Evolutionary conservation across 2,888 invertebrate species (phyloP).

Genomic region (Drosophila phalerata): DNA sequence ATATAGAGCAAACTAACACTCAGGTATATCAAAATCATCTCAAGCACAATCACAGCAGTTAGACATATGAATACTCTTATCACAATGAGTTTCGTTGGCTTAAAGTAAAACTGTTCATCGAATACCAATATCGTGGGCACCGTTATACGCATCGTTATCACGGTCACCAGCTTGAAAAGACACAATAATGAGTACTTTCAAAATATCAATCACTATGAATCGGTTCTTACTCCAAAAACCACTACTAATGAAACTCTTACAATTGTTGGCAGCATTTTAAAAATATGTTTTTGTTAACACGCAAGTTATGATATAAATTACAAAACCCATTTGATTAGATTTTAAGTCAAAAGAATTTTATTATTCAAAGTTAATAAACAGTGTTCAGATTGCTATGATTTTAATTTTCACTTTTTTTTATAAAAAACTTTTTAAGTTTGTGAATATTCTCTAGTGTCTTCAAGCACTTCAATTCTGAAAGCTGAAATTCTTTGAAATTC

Average conservation of each 20-base stretch:
- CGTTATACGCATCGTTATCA: constrained; percentile 39
- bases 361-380: neutral
- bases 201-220: neutral
- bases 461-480: too few species aligned
- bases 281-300: neutral
- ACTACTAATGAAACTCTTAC: constrained; percentile 5
- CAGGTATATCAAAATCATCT: constrained; percentile 21
- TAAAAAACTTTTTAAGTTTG: neutral
- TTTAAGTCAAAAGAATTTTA: neutral
- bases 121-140: constrained; percentile 9
- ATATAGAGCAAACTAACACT: constrained; percentile 24
- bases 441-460: neutral
- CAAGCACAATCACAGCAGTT: constrained; percentile 20
- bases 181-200: neutral
- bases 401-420: neutral
- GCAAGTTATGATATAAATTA: neutral
- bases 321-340: constrained; percentile 2
- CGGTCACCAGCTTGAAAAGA: constrained; percentile 25
- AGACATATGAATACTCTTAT: constrained; percentile 29
- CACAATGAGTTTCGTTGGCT: constrained; percentile 17
- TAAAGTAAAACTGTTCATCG: constrained; percentile 20
- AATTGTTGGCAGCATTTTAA: constrained; percentile 20
- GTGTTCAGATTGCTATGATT: neutral
- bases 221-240: constrained; percentile 27
- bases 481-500: too few species aligned